These are phyloP conservation scores for Thermophis baileyi DNA, from an alignment of 2,113 vertebrate species.

Conservation along the genomic window DNA sequence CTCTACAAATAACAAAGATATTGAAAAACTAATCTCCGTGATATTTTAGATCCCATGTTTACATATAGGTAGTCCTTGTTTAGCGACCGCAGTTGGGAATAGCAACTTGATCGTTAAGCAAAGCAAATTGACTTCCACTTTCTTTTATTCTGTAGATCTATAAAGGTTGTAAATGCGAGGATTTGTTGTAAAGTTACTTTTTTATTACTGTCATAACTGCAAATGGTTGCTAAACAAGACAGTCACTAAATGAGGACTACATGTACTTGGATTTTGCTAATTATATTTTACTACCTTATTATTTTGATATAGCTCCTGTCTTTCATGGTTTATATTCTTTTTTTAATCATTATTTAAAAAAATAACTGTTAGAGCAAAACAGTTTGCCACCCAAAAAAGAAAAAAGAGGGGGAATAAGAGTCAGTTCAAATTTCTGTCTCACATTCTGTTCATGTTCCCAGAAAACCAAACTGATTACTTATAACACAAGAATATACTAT, in stretches of 20 bases:
- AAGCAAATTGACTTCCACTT: background rate
- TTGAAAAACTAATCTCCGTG: background rate
- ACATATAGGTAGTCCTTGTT: background rate
- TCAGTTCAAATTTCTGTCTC: background rate
- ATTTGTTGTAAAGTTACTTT: background rate
- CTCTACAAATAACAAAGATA: background rate
- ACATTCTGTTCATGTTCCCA: background rate
- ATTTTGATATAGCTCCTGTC: background rate
- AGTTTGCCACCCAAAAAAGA: background rate
- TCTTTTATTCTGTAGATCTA: background rate
- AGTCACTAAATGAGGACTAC: background rate
- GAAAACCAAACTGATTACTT: background rate
- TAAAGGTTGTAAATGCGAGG: background rate
- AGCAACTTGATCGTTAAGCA: background rate
- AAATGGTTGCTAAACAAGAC: background rate
- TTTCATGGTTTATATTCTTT: background rate
- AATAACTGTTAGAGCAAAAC: background rate
- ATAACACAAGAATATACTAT: background rate
- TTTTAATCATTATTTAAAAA: background rate
- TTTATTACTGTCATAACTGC: background rate
- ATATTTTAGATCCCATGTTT: background rate
- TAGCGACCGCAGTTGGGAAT: background rate
- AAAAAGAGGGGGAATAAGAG: background rate
- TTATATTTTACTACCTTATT: background rate
- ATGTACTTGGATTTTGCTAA: background rate